Evolutionary conservation across 1,140 invertebrate genomes (phyloP).

Genomic region (Trissolcus basalis): DNA sequence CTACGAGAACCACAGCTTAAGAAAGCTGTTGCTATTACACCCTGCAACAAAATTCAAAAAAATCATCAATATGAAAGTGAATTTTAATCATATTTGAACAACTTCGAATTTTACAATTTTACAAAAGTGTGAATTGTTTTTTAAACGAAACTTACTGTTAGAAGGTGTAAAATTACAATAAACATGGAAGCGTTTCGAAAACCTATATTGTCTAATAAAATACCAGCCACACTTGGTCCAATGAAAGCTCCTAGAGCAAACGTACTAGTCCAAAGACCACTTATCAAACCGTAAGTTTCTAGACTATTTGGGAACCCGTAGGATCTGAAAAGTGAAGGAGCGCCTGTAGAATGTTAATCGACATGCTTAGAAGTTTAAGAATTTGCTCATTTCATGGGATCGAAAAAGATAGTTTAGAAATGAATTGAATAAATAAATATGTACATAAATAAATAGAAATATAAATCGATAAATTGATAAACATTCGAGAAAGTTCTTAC

Average conservation of each 20-base stretch:
- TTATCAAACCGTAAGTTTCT: conserved; percentile 89
- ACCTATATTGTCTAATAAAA: conserved; percentile 84
- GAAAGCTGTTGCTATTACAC: conserved; percentile 69
- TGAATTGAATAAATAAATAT: no score
- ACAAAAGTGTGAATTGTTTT: no score
- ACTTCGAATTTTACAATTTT: no score
- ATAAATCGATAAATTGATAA: no score
- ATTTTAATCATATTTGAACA: no score
- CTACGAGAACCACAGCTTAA: conserved; percentile 66
- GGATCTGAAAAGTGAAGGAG: conserved; percentile 71
- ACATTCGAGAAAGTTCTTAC: no score
- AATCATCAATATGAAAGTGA: no score
- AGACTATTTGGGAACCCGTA: conserved; percentile 87
- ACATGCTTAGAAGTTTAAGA: no score
- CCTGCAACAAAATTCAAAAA: conserved; percentile 68
- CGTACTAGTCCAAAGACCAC: conserved; percentile 89
- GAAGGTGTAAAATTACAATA: conserved; percentile 80
- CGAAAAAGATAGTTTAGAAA: no score
- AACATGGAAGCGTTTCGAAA: conserved; percentile 84
- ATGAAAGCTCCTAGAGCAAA: conserved; percentile 91
- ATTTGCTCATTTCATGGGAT: no score
- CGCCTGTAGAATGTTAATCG: no score
- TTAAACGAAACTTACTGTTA: conserved; percentile 78
- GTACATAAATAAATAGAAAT: no score
- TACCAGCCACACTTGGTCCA: conserved; percentile 86